Percentiles rank a stretch among this genome's conserved stretches.
These are phyloP conservation scores for Diachrysia chrysitis DNA, from an alignment of 2,888 invertebrate genomes.

Conservation along the genomic window DNA sequence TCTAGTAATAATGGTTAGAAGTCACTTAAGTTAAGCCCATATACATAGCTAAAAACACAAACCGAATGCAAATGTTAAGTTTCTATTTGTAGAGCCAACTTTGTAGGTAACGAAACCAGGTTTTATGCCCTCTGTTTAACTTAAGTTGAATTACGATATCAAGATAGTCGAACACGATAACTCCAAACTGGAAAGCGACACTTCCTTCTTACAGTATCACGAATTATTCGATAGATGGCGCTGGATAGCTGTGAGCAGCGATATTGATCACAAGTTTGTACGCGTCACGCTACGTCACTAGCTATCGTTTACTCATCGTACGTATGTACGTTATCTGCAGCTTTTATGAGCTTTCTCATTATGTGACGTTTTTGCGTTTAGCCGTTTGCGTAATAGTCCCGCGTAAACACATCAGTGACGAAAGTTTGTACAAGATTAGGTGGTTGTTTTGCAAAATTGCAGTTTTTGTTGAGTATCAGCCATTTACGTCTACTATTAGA, in stretches of 20 bases:
- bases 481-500: conserved; percentile 1
- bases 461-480: not conserved
- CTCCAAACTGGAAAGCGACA: conserved; percentile 27
- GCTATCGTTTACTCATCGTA: conserved; percentile 40
- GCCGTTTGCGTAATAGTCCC: conserved; percentile 61
- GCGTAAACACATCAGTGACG: conserved; percentile 60
- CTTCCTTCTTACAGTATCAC: conserved; percentile 24
- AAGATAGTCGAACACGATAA: conserved; percentile 21
- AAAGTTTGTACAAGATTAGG: conserved; percentile 24
- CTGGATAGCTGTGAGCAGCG: conserved; percentile 8
- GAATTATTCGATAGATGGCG: conserved; percentile 53
- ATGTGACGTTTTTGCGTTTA: conserved; percentile 63
- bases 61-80: not conserved
- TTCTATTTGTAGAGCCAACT: not conserved
- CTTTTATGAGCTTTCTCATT: conserved; percentile 64
- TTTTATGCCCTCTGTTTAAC: conserved; percentile 50
- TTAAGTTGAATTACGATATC: conserved; percentile 25
- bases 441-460: conserved; percentile 11
- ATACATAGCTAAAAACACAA: not conserved
- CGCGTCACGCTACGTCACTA: conserved; percentile 44
- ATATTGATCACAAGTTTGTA: conserved; percentile 44
- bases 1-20: not conserved
- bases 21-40: not conserved
- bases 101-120: not conserved
- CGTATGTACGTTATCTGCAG: conserved; percentile 36